phyloP scores from a whole-genome alignment of 2,888 invertebrate genomes.

The Zeuzera pyrina region DNA sequence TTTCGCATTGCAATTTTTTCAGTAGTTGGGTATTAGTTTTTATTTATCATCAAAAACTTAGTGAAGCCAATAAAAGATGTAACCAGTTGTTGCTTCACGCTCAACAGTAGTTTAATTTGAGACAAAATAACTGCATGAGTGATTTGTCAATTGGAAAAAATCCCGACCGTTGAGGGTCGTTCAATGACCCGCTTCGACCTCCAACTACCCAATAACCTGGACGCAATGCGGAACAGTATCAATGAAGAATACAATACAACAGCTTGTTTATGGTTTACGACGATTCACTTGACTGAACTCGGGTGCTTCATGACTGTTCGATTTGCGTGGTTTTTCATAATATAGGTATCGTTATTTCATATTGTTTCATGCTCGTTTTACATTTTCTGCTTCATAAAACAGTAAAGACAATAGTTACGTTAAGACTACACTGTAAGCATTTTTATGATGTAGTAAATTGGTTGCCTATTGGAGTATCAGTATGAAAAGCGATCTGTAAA shows the following conservation, averaged over 20 bases:
- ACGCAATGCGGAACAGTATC: slow-evolving; percentile 42
- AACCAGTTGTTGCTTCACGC: no score
- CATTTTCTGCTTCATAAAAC: slow-evolving; percentile 2
- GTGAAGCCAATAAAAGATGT: no score
- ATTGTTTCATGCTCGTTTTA: slow-evolving; percentile 1
- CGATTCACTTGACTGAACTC: slow-evolving; percentile 23
- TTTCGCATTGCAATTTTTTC: no score
- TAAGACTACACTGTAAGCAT: no score
- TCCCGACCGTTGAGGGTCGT: slow-evolving; percentile 28
- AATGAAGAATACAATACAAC: slow-evolving; percentile 33
- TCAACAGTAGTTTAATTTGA: no score
- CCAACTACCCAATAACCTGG: slow-evolving; percentile 35
- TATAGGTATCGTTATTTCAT: not conserved
- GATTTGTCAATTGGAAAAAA: slow-evolving; percentile 31
- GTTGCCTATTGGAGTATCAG: no score
- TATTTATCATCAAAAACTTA: no score
- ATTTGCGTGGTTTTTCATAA: slow-evolving; percentile 3
- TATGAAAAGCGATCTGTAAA: no score
- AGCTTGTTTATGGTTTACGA: slow-evolving; percentile 37
- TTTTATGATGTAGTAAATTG: no score
- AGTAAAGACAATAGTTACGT: no score
- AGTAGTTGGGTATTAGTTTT: no score
- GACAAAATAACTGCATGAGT: slow-evolving; percentile 22
- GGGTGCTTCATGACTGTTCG: slow-evolving; percentile 18
- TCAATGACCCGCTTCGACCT: slow-evolving; percentile 28